Base-by-base conservation (phyloP, 2,888 invertebrate genomes). In the Prosopocoilus inquinatus region DNA sequence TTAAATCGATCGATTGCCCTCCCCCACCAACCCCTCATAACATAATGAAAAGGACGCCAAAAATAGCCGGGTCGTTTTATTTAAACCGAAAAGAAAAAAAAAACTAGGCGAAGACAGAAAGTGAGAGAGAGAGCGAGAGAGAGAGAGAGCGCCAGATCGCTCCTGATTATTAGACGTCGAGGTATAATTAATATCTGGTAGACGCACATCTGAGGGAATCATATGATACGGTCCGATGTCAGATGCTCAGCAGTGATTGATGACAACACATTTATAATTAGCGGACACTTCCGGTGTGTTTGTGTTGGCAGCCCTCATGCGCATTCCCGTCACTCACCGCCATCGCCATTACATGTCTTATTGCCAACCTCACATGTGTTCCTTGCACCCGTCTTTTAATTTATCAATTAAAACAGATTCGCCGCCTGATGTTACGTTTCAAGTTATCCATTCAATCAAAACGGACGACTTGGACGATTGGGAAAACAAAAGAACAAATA, bases 261-360 rank as follows among this genome's bases (percentile, higher is more conserved):
- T 78, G 77, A 75, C 73, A 68, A 68, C 70, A 70, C 71, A 77
- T 77, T 77, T 78, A 78, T 77, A 77, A 77, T 77, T 77, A 78
- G 77, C 75, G 75, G 74, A 75, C 74, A 76, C 75, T 77, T 77
- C 77, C 77, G 75, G 73, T 70, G 68, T 75, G 74, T 75, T 75
- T 75, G 66, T 70, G 74, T 75, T 75, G 75, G 75, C 76, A 75
- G 70, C 71, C 69, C 71, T 70, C 59, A 51, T 54, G 57, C 67
- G 67, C 69, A 68, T 67, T 63, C 68, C 68, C 67, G 71, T 73
- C 72, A 71, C 66, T 75, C 74, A 71, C 62, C 68, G 65, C 62
- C 64, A 63, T 64, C 66, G 64, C 67, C 65, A 66, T 67, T 67
- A 64, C 20, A 28, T 63, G 63, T 69, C 66, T 65, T 68, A 67